Conservation (phyloP, 2,113 vertebrate genomes). For the Lophotis ruficrista region DNA sequence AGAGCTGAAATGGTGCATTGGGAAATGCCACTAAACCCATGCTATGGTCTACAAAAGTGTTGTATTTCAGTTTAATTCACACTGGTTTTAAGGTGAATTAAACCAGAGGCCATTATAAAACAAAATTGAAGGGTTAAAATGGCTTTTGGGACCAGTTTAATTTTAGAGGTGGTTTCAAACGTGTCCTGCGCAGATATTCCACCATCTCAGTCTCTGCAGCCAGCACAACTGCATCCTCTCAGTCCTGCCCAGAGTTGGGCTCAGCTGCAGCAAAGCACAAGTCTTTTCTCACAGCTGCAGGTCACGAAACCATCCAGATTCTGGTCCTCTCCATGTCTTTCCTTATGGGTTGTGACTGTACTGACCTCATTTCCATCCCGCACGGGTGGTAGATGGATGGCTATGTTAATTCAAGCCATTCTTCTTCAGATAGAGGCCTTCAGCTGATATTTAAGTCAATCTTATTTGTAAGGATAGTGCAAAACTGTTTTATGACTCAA, state of each 20-base stretch:
- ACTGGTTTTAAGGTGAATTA: background rate
- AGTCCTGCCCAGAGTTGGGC: background rate
- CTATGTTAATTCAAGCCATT: background rate
- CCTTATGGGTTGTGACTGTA: background rate
- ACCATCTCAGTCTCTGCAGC: background rate
- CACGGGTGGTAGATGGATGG: fast-evolving
- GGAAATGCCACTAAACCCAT: background rate
- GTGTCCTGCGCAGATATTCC: fast-evolving
- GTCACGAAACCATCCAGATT: background rate
- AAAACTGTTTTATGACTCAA: background rate
- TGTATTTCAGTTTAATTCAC: background rate
- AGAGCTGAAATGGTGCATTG: background rate
- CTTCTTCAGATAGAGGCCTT: background rate
- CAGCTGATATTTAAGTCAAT: background rate
- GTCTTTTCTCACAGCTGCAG: background rate
- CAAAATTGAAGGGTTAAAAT: background rate
- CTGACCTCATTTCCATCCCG: background rate
- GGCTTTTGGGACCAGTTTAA: background rate
- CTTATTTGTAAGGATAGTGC: background rate
- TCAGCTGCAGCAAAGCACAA: background rate
- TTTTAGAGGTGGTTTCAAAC: background rate
- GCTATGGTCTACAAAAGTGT: background rate
- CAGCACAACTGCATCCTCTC: background rate
- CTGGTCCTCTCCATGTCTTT: background rate
- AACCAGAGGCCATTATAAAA: background rate